Conservation (phyloP, 2,888 invertebrate species). For the Pseudanteris insignis region DNA sequence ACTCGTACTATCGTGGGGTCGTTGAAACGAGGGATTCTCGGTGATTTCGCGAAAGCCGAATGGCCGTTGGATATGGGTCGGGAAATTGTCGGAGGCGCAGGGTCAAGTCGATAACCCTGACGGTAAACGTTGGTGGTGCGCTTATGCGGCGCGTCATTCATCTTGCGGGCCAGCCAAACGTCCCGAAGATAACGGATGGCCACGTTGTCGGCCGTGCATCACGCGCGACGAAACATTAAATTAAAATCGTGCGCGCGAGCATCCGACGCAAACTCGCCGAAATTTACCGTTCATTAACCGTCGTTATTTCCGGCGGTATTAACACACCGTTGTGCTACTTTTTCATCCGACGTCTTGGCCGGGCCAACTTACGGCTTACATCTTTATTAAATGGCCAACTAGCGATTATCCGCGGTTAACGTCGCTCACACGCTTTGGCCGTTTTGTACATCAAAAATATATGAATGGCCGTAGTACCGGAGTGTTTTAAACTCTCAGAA, state of each 20-base stretch:
- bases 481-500: no score
- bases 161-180: conserved; percentile 33
- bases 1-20: no score
- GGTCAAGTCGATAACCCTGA: conserved; percentile 43
- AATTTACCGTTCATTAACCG: conserved; percentile 43
- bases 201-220: conserved; percentile 24
- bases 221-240: conserved; percentile 44
- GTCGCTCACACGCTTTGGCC: conserved; percentile 17
- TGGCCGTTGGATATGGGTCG: conserved; percentile 7
- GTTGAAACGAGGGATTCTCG: no score
- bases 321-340: conserved; percentile 24
- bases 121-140: conserved; percentile 21
- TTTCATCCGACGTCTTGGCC: conserved; percentile 26
- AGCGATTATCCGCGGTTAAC: conserved; percentile 39
- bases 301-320: conserved; percentile 35
- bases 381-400: conserved; percentile 37
- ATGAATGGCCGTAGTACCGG: no score
- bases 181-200: conserved; percentile 41
- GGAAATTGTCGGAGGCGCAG: conserved; percentile 34
- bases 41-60: not conserved
- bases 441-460: no score
- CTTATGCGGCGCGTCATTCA: conserved; percentile 31
- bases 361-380: conserved; percentile 32
- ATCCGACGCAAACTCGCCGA: conserved; percentile 33
- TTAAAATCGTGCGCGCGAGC: conserved; percentile 39